phyloP scores from a whole-genome alignment of 2,888 invertebrate species.

The Lochmaea capreae region DNA sequence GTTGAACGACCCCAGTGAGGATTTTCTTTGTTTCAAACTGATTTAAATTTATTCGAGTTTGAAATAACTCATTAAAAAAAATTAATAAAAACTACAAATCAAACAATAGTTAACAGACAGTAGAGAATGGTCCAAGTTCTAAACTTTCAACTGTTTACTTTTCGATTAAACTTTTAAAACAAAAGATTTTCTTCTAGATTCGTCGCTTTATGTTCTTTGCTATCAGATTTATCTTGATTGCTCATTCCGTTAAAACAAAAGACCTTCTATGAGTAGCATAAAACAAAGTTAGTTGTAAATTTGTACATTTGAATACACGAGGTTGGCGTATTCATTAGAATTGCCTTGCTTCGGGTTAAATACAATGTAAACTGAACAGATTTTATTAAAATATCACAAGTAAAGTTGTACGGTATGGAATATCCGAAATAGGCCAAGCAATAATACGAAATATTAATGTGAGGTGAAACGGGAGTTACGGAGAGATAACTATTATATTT shows the following conservation, averaged over 20 bases:
- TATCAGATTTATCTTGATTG: conserved; percentile 11
- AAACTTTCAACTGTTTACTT: conserved; percentile 10
- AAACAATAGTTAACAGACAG: not conserved
- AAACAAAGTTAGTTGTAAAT: not conserved
- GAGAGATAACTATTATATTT: too few relatives aligned
- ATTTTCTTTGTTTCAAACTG: too few relatives aligned
- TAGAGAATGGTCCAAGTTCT: not conserved
- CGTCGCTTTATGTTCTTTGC: not conserved
- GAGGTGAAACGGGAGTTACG: too few relatives aligned
- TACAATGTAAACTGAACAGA: not conserved
- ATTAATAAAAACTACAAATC: not conserved
- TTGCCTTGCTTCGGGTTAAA: not conserved
- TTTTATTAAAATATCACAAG: conserved; percentile 8
- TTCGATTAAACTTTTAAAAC: not conserved
- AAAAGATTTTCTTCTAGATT: not conserved
- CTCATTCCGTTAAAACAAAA: not conserved
- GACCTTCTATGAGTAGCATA: not conserved
- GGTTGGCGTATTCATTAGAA: conserved; percentile 5
- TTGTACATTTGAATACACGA: conserved; percentile 1
- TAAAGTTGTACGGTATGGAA: not conserved
- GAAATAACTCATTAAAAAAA: not conserved
- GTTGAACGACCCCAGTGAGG: too few relatives aligned
- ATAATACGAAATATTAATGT: too few relatives aligned
- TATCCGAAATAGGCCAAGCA: too few relatives aligned
- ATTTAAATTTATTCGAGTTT: not conserved